Base-by-base conservation (phyloP, 2,797 vertebrate genomes). In the Paguma larvata region DNA sequence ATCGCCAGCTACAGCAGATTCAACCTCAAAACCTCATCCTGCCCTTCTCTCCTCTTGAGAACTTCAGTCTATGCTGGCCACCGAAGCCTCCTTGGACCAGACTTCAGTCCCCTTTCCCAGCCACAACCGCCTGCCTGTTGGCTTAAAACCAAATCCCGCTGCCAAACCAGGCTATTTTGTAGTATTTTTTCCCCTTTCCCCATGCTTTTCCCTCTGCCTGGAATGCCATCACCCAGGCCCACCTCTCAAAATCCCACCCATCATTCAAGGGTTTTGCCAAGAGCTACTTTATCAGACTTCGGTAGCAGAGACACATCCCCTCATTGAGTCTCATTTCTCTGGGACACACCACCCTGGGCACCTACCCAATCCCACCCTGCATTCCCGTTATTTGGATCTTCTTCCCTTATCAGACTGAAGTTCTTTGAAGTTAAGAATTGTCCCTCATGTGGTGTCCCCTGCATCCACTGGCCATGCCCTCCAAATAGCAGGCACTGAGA, bases 341-440 rank as follows among this genome's bases (percentile, higher is more conserved):
- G 11, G 8, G 25, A 15, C 3, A 1, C n/a, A 1, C 7, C 19
- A 44, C 19, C 41, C 1, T 0, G 16, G 34, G 19, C 13, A 2
- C 41, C 18, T 44, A 23, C n/a, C 68, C 38, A 51, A 59, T 53
- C 32, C 19, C 46, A 3, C 11, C 34, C 63, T 14, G 8, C 18
- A 1, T 38, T 48, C 38, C 51, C 0, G 0, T 27, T 63, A 32
- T 77, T 65, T 23, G 21, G 2, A 23, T n/a, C 4, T 32, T 75
- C 59, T 94, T 53, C 48, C 67, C 15, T 62, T 48, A 38, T 30
- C 41, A 32, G 27, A 91, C 21, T 19, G 3, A 12, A 11, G 18
- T 10, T 48, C 23, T 30, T 78, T 2, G 4, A 18, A 63, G 5
- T 1, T 21, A 72, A 82, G 53, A 79, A 38, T 34, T 16, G 3